A percentile compares a stretch with the other conserved stretches of the same genome.
phyloP scores from a whole-genome alignment of 2,797 vertebrate species.

The Erpetoichthys calabaricus region DNA sequence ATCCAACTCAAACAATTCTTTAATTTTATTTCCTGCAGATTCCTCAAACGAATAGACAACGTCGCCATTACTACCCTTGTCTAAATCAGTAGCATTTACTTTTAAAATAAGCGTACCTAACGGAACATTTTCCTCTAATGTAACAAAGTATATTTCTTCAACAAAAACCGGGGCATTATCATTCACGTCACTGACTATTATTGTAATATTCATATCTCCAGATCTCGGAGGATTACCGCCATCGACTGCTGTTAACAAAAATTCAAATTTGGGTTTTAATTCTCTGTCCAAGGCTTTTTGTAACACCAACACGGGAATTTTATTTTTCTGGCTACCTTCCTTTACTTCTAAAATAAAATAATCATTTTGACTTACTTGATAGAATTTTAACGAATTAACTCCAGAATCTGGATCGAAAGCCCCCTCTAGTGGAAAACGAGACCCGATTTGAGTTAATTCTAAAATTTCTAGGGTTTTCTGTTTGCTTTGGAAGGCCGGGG shows the following conservation, averaged over 20 bases:
- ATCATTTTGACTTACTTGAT: constrained; percentile 29
- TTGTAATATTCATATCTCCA: constrained; percentile 17
- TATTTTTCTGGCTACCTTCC: constrained; percentile 28
- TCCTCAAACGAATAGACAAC: constrained; percentile 33
- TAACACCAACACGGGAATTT: constrained; percentile 29
- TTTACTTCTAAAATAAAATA: constrained; percentile 36
- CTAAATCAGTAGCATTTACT: constrained; percentile 35
- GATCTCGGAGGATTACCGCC: constrained; percentile 31
- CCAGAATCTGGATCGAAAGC: constrained; percentile 33
- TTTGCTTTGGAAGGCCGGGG: constrained; percentile 26
- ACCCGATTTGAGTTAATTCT: constrained; percentile 24
- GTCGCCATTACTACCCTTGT: constrained; percentile 28
- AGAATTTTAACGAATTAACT: constrained; percentile 28
- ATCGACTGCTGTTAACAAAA: constrained; percentile 23
- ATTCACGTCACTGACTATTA: constrained; percentile 43
- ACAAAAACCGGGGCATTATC: constrained; percentile 46
- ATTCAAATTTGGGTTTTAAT: rapidly evolving
- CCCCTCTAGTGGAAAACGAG: constrained; percentile 23
- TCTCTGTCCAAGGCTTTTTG: constrained; percentile 32
- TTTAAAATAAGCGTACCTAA: constrained; percentile 20
- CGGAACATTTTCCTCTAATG: constrained; percentile 25
- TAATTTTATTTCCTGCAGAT: constrained; percentile 23
- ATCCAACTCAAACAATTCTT: constrained; percentile 28
- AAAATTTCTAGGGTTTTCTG: constrained; percentile 27
- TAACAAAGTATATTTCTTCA: constrained; percentile 29